Evolutionary conservation across 1,140 invertebrate species (phyloP).

Genomic region (Belonocnema kinseyi): DNA sequence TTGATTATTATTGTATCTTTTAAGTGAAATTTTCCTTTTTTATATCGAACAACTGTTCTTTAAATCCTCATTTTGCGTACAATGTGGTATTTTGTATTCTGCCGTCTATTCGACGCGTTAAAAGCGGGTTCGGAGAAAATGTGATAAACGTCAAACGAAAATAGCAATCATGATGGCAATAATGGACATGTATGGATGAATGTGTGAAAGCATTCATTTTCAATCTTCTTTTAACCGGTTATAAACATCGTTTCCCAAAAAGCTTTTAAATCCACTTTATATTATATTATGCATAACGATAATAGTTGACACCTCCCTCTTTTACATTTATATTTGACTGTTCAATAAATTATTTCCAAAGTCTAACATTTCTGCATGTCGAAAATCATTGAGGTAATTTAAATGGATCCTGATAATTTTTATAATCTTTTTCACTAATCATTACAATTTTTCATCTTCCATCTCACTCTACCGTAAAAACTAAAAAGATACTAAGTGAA

Average conservation of each 20-base stretch:
- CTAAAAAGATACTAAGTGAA: no score
- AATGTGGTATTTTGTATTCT: conserved; percentile 8
- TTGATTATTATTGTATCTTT: no score
- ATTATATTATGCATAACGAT: not conserved
- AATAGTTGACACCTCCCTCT: not conserved
- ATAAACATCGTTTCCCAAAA: not conserved
- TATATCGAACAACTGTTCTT: not conserved
- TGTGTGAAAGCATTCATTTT: conserved; percentile 16
- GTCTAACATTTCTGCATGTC: not conserved
- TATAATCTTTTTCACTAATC: no score
- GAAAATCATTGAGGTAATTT: not conserved
- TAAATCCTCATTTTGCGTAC: not conserved
- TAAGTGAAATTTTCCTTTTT: no score
- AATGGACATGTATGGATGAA: conserved; percentile 14
- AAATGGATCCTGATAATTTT: no score
- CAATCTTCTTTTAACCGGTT: conserved; percentile 24
- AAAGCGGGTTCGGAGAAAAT: conserved; percentile 22
- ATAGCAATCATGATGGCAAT: conserved; percentile 18
- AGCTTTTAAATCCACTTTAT: conserved; percentile 13
- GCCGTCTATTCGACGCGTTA: conserved; percentile 9
- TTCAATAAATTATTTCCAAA: not conserved
- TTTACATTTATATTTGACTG: conserved; percentile 3
- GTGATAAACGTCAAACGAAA: conserved; percentile 25
- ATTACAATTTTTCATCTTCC: no score
- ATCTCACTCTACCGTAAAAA: no score